These are phyloP conservation scores for Plebejus anna DNA, from an alignment of 2,888 invertebrate species.

Conservation along the genomic window DNA sequence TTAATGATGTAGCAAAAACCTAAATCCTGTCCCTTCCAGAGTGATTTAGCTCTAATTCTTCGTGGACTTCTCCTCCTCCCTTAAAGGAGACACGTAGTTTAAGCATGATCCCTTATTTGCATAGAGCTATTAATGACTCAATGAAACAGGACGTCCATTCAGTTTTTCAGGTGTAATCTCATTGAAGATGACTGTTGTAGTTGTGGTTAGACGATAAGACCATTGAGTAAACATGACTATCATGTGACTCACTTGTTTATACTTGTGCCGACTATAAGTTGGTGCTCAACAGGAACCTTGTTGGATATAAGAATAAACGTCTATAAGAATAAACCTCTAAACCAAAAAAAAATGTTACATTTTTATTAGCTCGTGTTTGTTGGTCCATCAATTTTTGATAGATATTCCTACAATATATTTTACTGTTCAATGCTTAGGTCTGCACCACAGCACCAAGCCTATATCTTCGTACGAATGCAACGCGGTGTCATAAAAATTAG, in stretches of 20 bases:
- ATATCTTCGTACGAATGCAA: too few relatives aligned
- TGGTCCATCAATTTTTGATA: too few relatives aligned
- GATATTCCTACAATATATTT: too few relatives aligned
- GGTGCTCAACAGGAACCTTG: too few relatives aligned
- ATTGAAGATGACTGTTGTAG: conserved; percentile 1
- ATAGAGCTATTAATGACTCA: neutral
- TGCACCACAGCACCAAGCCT: too few relatives aligned
- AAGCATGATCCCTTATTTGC: neutral
- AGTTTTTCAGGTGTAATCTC: conserved; percentile 6
- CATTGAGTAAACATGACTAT: neutral
- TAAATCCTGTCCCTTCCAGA: neutral
- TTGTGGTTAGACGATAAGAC: conserved; percentile 2
- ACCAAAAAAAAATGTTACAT: too few relatives aligned
- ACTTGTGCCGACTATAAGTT: neutral
- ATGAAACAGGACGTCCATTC: neutral
- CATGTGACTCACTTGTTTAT: neutral
- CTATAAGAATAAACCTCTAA: too few relatives aligned
- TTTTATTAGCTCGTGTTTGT: too few relatives aligned
- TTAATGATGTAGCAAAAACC: too few relatives aligned
- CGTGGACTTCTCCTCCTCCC: neutral
- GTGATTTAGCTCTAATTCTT: neutral
- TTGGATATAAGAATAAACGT: too few relatives aligned
- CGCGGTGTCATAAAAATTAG: too few relatives aligned
- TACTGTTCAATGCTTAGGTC: too few relatives aligned
- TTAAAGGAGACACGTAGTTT: neutral